Percentiles rank a stretch among this genome's conserved stretches.
phyloP scores from a whole-genome alignment of 2,113 vertebrate species.

The Cyanoderma ruficeps region DNA sequence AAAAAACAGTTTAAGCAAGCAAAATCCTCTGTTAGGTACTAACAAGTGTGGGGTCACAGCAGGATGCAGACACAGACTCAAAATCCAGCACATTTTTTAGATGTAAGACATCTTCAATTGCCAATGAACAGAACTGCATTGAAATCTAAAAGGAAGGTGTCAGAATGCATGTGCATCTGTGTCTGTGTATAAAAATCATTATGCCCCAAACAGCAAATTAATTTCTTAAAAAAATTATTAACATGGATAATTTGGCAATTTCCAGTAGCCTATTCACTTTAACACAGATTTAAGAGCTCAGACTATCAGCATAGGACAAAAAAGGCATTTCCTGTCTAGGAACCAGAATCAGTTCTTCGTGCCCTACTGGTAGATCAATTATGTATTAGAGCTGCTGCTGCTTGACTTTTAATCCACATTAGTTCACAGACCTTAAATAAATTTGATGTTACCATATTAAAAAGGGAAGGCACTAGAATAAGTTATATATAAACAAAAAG shows the following conservation, averaged over 20 bases:
- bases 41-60: neutral
- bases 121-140: neutral
- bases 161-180: neutral
- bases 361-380: slow-evolving; percentile 37
- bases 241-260: neutral
- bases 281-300: neutral
- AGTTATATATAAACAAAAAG: neutral
- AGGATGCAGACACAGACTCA: neutral
- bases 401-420: slow-evolving; percentile 48
- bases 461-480: slow-evolving; percentile 11
- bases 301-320: neutral
- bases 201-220: neutral
- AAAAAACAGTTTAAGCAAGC: neutral
- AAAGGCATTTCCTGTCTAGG: neutral
- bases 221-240: neutral
- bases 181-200: neutral
- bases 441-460: slow-evolving; percentile 27
- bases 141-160: neutral
- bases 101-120: neutral
- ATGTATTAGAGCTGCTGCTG: slow-evolving; percentile 15
- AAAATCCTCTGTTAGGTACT: neutral
- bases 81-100: neutral
- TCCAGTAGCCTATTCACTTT: neutral
- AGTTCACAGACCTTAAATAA: slow-evolving; percentile 36
- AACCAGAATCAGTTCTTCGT: neutral